These are phyloP conservation scores for Gymnarchus niloticus DNA, from an alignment of 2,113 vertebrate genomes.

Conservation along the genomic window DNA sequence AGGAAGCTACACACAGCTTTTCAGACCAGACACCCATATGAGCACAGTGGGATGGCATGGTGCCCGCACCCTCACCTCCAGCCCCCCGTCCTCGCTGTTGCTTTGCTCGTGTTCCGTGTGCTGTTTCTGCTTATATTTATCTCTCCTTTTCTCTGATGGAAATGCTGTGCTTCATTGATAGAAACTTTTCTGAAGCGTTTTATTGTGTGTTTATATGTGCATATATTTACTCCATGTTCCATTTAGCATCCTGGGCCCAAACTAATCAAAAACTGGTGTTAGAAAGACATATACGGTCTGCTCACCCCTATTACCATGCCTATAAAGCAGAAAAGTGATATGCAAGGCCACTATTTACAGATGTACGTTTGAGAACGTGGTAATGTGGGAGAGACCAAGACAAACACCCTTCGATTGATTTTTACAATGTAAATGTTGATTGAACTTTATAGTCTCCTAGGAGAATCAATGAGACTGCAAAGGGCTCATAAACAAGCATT, in stretches of 20 bases:
- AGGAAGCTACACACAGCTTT: background rate
- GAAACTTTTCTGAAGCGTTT: too few relatives aligned
- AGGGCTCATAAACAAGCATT: background rate
- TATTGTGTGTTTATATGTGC: background rate
- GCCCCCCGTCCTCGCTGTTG: background rate
- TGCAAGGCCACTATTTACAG: background rate
- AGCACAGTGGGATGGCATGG: background rate
- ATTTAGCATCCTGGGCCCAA: background rate
- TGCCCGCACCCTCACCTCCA: background rate
- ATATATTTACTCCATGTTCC: background rate
- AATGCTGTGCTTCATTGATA: too few relatives aligned
- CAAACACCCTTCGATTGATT: background rate
- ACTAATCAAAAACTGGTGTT: background rate
- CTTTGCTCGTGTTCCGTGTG: background rate
- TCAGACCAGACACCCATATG: background rate
- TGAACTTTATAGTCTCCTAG: background rate
- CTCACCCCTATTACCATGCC: background rate
- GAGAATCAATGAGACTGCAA: constrained; percentile 11
- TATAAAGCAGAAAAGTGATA: background rate
- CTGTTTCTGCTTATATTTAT: background rate
- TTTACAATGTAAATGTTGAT: constrained; percentile 13
- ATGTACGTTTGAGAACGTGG: background rate
- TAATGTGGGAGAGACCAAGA: too few relatives aligned
- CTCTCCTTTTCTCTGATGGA: background rate
- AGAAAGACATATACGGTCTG: background rate